These are phyloP conservation scores for Enteromius trimaculatus DNA, from an alignment of 2,797 vertebrate genomes.

Conservation along the genomic window DNA sequence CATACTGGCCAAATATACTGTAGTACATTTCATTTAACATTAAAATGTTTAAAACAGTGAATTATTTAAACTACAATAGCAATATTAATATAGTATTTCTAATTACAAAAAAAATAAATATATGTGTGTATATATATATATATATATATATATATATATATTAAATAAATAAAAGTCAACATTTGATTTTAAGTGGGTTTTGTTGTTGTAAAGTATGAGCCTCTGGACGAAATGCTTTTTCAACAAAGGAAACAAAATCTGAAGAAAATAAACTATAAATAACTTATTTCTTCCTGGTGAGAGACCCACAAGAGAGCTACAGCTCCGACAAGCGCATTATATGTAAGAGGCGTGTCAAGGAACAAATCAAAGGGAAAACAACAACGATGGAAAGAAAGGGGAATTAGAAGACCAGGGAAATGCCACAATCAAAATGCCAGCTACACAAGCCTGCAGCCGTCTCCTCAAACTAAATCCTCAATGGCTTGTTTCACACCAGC, in stretches of 20 bases:
- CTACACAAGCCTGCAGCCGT: neutral
- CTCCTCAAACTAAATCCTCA: neutral
- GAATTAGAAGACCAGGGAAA: conserved; percentile 8
- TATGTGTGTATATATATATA: too few species aligned
- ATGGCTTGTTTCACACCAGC: neutral
- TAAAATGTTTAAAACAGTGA: neutral
- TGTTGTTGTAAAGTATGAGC: neutral
- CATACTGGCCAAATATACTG: neutral
- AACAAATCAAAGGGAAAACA: conserved; percentile 10
- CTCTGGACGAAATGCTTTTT: neutral
- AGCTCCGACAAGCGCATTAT: neutral
- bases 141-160: neutral
- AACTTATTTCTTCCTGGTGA: neutral
- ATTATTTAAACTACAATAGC: neutral
- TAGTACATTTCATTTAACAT: neutral
- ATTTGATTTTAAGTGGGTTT: neutral
- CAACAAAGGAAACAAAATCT: neutral
- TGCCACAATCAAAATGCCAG: neutral
- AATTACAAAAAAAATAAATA: neutral
- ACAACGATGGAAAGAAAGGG: neutral
- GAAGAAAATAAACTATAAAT: conserved; percentile 7
- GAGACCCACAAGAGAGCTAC: neutral
- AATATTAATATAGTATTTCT: neutral
- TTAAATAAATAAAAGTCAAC: neutral
- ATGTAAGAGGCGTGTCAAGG: neutral